These are phyloP conservation scores for Columba guinea DNA, from an alignment of 2,797 vertebrate species.

Conservation along the genomic window DNA sequence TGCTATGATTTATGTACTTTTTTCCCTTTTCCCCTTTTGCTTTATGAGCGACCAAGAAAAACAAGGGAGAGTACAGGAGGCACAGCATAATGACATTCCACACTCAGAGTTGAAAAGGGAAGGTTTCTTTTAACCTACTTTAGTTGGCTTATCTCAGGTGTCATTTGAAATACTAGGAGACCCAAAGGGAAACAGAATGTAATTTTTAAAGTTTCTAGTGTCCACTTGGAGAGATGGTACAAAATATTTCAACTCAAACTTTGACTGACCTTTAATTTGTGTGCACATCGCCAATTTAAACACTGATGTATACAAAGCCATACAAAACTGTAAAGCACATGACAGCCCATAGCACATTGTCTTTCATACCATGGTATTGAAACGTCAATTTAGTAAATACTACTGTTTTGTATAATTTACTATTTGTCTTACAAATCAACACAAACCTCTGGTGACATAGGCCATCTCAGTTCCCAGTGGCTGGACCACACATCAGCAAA, in stretches of 20 bases:
- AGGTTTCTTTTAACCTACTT: not conserved
- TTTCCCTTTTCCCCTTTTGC: not conserved
- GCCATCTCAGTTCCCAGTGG: not conserved
- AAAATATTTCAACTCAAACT: not conserved
- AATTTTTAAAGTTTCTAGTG: not conserved
- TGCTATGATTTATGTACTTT: not conserved
- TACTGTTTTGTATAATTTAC: not conserved
- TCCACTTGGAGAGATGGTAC: not conserved
- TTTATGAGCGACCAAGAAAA: not conserved
- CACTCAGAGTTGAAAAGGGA: not conserved
- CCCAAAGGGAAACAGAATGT: not conserved
- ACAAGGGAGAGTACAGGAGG: not conserved
- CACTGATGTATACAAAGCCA: not conserved
- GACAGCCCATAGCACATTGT: not conserved
- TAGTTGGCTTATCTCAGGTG: not conserved
- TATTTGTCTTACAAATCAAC: not conserved
- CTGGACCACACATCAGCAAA: rapidly evolving
- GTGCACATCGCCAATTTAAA: not conserved
- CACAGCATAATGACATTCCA: not conserved
- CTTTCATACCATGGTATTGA: not conserved
- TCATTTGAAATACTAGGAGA: not conserved
- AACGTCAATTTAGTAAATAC: not conserved
- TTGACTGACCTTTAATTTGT: not conserved
- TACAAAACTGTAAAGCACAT: not conserved
- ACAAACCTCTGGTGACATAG: not conserved